phyloP scores from a whole-genome alignment of 2,113 vertebrate genomes.

The Coptodon bakossiorum region DNA sequence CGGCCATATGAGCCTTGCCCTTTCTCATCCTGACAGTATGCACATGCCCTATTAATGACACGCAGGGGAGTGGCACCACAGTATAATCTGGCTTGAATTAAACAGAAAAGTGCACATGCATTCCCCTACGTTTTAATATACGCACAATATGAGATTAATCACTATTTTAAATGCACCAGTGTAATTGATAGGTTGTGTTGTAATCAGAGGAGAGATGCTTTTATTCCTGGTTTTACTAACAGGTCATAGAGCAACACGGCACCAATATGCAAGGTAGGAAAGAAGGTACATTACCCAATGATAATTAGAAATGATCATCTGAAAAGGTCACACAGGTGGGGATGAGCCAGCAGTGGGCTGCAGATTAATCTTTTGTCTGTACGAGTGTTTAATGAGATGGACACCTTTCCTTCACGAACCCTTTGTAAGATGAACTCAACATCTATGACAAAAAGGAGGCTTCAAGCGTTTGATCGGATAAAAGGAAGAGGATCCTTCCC shows the following conservation, averaged over 20 bases:
- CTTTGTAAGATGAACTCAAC: background rate
- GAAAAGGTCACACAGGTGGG: constrained; percentile 30
- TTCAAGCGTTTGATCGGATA: background rate
- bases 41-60: constrained; percentile 40
- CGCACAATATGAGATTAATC: background rate
- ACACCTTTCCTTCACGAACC: background rate
- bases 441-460: background rate
- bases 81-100: background rate
- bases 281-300: background rate
- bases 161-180: background rate
- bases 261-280: background rate
- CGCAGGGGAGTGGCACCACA: background rate
- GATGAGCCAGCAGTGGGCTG: background rate
- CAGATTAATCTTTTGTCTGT: background rate
- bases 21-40: constrained; percentile 45
- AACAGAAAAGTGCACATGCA: background rate
- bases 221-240: constrained; percentile 36
- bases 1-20: background rate
- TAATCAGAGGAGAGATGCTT: constrained; percentile 39
- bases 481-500: background rate
- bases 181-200: constrained; percentile 15
- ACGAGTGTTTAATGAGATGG: background rate
- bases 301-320: constrained; percentile 38
- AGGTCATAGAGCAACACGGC: constrained; percentile 23
- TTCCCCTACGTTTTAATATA: background rate